These are phyloP conservation scores for Zeugodacus cucurbitae DNA, from an alignment of 1,140 invertebrate species.

Conservation along the genomic window DNA sequence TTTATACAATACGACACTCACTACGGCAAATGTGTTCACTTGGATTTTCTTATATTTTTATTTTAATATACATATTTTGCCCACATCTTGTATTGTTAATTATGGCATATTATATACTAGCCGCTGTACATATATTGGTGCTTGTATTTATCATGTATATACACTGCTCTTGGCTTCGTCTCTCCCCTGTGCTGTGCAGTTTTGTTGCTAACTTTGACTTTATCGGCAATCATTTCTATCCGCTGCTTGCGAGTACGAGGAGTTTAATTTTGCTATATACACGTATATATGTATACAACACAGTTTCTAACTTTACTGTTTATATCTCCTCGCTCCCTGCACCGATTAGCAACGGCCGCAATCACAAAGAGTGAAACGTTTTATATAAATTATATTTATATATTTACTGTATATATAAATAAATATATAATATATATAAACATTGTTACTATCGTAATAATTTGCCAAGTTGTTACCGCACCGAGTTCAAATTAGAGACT, in stretches of 20 bases:
- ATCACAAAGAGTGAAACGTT: neutral
- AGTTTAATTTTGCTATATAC: slow-evolving; percentile 31
- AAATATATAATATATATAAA: neutral
- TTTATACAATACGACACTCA: neutral
- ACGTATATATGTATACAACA: neutral
- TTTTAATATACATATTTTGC: neutral
- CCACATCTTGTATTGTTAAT: neutral
- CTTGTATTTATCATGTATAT: neutral
- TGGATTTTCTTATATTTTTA: neutral
- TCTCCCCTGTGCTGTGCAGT: neutral
- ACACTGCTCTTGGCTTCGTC: neutral
- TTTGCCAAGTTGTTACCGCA: neutral
- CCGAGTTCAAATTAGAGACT: slow-evolving; percentile 6
- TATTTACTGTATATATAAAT: neutral
- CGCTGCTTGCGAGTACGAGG: neutral
- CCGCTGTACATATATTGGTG: neutral
- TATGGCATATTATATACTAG: neutral
- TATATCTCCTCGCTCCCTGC: neutral
- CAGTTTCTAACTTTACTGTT: neutral
- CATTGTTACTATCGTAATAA: neutral
- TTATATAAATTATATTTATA: slow-evolving; percentile 22
- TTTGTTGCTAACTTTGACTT: neutral
- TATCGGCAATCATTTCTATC: neutral
- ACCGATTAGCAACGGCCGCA: neutral
- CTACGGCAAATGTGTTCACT: neutral